These are phyloP conservation scores for Trichosurus vulpecula DNA, from an alignment of 2,797 vertebrate species.

Conservation along the genomic window DNA sequence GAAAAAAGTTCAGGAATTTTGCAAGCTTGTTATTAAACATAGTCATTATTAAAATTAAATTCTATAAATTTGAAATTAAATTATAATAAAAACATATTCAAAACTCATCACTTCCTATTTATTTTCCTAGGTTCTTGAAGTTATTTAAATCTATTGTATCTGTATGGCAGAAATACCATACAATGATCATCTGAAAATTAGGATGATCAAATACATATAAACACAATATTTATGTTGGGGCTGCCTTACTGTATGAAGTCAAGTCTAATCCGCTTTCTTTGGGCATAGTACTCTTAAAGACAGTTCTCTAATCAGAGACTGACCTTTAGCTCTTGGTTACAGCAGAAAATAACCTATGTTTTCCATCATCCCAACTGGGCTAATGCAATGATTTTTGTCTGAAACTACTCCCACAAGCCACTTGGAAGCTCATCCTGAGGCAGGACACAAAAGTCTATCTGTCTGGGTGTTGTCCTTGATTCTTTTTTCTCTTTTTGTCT, in stretches of 20 bases:
- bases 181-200: not conserved
- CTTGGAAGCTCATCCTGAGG: not conserved
- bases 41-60: not conserved
- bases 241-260: not conserved
- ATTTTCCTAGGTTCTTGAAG: not conserved
- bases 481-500: not conserved
- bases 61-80: not conserved
- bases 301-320: not conserved
- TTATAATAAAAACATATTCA: not conserved
- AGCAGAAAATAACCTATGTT: not conserved
- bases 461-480: not conserved
- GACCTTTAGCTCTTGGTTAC: not conserved
- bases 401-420: not conserved
- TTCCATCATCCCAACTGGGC: not conserved
- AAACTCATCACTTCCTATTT: not conserved
- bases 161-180: not conserved
- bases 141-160: not conserved
- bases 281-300: not conserved
- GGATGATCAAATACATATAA: not conserved
- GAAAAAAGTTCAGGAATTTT: no score
- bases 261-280: not conserved
- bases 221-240: not conserved
- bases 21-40: not conserved
- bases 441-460: not conserved
- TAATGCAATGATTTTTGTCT: not conserved